phyloP scores from a whole-genome alignment of 2,797 vertebrate species.

The Morus bassanus region DNA sequence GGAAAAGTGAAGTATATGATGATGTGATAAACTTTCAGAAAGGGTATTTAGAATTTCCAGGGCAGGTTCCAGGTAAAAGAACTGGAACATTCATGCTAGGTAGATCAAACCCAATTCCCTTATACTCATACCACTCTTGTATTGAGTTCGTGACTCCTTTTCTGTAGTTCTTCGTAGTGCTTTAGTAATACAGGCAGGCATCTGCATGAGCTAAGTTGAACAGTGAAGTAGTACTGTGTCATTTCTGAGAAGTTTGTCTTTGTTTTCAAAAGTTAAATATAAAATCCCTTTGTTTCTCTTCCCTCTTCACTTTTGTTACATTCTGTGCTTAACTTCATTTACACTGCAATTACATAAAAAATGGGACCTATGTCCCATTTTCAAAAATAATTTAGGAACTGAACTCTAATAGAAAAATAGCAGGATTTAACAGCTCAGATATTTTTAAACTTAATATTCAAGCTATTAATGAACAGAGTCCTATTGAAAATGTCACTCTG shows the following conservation, averaged over 20 bases:
- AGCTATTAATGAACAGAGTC: not conserved
- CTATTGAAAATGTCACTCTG: not conserved
- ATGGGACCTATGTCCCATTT: not conserved
- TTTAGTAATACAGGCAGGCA: not conserved
- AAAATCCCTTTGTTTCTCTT: not conserved
- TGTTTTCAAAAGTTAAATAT: not conserved
- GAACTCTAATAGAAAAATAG: not conserved
- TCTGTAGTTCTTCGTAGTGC: not conserved
- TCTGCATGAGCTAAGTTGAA: not conserved
- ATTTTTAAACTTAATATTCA: not conserved
- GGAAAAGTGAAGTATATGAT: not conserved
- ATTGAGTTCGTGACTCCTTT: not conserved
- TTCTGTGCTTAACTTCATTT: not conserved
- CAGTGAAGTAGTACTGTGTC: not conserved
- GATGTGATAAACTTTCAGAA: not conserved
- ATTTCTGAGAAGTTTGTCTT: not conserved
- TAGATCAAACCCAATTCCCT: not conserved
- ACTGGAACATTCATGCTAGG: not conserved
- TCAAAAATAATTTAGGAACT: not conserved
- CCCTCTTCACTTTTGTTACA: not conserved
- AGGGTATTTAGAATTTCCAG: not conserved
- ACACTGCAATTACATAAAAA: not conserved
- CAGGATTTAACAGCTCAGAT: not conserved
- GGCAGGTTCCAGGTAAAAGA: not conserved
- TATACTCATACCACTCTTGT: not conserved